Evolutionary conservation across 2,113 vertebrate species (phyloP).

Genomic region (Vanacampus margaritifer): DNA sequence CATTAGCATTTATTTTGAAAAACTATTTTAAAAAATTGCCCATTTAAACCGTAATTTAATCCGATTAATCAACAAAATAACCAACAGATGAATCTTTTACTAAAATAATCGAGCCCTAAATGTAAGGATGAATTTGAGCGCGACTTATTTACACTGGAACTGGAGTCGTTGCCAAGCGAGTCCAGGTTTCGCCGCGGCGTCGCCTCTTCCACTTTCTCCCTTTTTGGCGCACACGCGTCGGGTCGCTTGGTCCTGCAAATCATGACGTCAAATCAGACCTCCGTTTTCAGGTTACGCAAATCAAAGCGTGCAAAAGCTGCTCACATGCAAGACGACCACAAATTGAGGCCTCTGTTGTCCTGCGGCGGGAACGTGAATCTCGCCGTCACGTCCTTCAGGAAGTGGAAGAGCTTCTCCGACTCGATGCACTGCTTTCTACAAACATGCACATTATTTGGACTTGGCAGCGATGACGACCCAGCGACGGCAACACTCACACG

Average conservation of each 20-base stretch:
- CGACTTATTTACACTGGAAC: constrained; percentile 48
- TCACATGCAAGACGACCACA: constrained; percentile 66
- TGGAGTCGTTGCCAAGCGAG: constrained; percentile 40
- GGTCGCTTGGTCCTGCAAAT: constrained; percentile 42
- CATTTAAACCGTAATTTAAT: too few relatives aligned
- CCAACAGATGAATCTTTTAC: too few relatives aligned
- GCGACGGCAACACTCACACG: constrained; percentile 50
- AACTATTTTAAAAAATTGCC: too few relatives aligned
- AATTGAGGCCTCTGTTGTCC: constrained; percentile 47
- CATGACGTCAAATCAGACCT: neutral
- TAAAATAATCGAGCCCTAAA: too few relatives aligned
- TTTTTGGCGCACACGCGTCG: constrained; percentile 45
- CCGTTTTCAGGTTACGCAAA: too few relatives aligned
- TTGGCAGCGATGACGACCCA: neutral
- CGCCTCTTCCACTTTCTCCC: constrained; percentile 36
- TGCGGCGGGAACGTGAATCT: constrained; percentile 30
- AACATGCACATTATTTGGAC: neutral
- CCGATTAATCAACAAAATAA: too few relatives aligned
- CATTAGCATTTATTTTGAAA: too few relatives aligned
- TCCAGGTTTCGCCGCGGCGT: constrained; percentile 18
- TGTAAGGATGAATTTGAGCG: too few relatives aligned
- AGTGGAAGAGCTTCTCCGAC: constrained; percentile 72
- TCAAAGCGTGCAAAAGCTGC: neutral
- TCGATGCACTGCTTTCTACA: constrained; percentile 74
- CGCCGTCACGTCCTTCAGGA: constrained; percentile 64